These are phyloP conservation scores for Brachionus manjavacas DNA, from an alignment of 1,140 invertebrate species.

Conservation along the genomic window DNA sequence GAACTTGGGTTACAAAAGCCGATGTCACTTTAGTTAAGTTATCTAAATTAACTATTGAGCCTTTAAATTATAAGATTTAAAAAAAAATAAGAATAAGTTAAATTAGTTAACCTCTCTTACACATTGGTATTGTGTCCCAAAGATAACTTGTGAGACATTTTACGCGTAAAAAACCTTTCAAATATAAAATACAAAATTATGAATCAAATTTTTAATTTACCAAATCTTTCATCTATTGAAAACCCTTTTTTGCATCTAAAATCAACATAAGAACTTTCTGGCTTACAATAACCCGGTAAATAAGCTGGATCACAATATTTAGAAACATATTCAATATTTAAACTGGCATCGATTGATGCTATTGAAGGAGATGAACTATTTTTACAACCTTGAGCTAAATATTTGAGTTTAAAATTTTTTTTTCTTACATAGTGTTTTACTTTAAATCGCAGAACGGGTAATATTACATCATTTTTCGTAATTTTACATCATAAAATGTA, in stretches of 20 bases:
- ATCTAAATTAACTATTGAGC: background rate
- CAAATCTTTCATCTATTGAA: conserved; percentile 1
- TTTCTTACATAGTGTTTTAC: background rate
- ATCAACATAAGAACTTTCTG: conserved; percentile 36
- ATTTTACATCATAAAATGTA: too few species aligned
- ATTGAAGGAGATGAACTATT: background rate
- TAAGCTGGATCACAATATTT: conserved; percentile 17
- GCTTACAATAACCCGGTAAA: conserved; percentile 6
- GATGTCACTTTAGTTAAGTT: too few species aligned
- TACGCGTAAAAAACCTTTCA: conserved; percentile 28
- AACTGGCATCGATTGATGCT: background rate
- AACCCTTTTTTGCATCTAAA: conserved; percentile 25
- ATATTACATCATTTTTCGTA: too few species aligned
- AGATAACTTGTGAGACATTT: conserved; percentile 38
- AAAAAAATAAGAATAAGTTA: background rate
- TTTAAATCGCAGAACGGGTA: too few species aligned
- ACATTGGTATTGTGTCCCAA: conserved; percentile 23
- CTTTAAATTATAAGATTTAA: background rate
- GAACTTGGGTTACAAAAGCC: background rate
- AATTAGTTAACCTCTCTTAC: background rate
- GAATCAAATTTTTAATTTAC: background rate
- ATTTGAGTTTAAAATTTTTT: background rate
- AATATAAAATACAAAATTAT: background rate
- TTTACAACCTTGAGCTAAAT: background rate
- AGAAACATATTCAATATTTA: background rate